Percentiles rank a stretch among this genome's conserved stretches.
These are phyloP conservation scores for Melanchra persicariae DNA, from an alignment of 2,888 invertebrate species.

Conservation along the genomic window DNA sequence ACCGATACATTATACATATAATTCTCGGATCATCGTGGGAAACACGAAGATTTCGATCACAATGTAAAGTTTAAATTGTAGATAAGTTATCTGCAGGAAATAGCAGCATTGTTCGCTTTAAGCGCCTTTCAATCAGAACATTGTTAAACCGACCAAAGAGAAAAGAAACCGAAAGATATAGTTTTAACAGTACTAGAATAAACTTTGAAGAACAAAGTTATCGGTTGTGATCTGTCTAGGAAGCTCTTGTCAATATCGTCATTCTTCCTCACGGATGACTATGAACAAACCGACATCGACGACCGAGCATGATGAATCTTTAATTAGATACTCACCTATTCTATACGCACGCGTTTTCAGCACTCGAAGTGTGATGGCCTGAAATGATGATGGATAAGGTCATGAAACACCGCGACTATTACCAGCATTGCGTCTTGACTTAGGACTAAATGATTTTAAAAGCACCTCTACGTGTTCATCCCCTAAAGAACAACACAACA, in stretches of 20 bases:
- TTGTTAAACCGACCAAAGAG: constrained; percentile 1
- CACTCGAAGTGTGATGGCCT: background rate
- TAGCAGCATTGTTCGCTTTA: constrained; percentile 34
- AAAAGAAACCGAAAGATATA: constrained; percentile 7
- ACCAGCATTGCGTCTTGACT: constrained; percentile 6
- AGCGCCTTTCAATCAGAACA: constrained; percentile 23
- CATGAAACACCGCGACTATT: background rate
- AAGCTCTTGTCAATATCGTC: background rate
- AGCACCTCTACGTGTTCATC: constrained; percentile 59
- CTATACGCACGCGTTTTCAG: background rate
- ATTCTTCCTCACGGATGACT: background rate
- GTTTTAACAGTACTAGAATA: constrained; percentile 2
- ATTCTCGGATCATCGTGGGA: constrained; percentile 33
- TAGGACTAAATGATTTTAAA: constrained; percentile 33
- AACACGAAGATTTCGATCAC: constrained; percentile 54
- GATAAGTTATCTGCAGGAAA: constrained; percentile 25
- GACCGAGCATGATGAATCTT: background rate
- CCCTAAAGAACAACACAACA: constrained; percentile 70
- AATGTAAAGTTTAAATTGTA: constrained; percentile 25
- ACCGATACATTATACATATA: constrained; percentile 38
- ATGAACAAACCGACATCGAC: background rate
- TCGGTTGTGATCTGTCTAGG: background rate
- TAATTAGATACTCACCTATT: background rate
- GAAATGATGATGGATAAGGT: background rate
- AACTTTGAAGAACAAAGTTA: background rate